Percentiles rank a stretch among this genome's conserved stretches.
These are phyloP conservation scores for Tyrannus savana DNA, from an alignment of 2,113 vertebrate genomes.

Conservation along the genomic window DNA sequence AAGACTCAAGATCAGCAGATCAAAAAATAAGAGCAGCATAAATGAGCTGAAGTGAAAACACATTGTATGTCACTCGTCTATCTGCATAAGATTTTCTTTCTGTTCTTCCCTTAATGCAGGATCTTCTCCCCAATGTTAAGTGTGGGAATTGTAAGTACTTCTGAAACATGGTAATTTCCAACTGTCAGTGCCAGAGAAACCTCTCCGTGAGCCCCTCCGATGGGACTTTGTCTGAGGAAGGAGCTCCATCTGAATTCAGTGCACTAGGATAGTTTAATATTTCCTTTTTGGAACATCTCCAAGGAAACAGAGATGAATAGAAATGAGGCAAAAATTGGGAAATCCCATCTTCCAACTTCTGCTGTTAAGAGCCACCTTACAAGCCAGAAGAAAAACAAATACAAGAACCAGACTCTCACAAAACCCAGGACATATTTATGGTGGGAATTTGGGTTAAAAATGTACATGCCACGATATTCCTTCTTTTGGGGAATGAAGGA, in stretches of 20 bases:
- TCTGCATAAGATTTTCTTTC: slow-evolving; percentile 19
- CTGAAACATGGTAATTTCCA: slow-evolving; percentile 58
- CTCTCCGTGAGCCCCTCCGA: background rate
- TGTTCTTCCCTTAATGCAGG: background rate
- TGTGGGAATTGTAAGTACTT: slow-evolving; percentile 35
- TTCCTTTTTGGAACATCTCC: slow-evolving; percentile 46
- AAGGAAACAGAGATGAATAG: slow-evolving; percentile 24
- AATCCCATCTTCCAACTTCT: background rate
- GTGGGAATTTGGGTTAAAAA: background rate
- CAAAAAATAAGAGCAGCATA: background rate
- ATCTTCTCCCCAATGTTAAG: background rate
- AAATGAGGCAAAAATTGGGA: slow-evolving; percentile 12
- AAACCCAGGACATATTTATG: background rate
- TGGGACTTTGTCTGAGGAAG: slow-evolving; percentile 42
- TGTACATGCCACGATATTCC: background rate
- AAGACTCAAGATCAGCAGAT: slow-evolving; percentile 1
- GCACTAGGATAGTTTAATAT: slow-evolving; percentile 22
- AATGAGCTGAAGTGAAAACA: slow-evolving; percentile 9
- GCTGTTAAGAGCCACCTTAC: background rate
- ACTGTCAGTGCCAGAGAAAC: slow-evolving; percentile 38
- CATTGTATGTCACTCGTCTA: background rate
- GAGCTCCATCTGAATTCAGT: slow-evolving; percentile 53
- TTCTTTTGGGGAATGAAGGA: background rate
- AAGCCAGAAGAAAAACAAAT: background rate
- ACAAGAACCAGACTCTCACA: background rate